Conservation (phyloP, 2,888 invertebrate genomes). For the Caenorhabditis sp. region DNA sequence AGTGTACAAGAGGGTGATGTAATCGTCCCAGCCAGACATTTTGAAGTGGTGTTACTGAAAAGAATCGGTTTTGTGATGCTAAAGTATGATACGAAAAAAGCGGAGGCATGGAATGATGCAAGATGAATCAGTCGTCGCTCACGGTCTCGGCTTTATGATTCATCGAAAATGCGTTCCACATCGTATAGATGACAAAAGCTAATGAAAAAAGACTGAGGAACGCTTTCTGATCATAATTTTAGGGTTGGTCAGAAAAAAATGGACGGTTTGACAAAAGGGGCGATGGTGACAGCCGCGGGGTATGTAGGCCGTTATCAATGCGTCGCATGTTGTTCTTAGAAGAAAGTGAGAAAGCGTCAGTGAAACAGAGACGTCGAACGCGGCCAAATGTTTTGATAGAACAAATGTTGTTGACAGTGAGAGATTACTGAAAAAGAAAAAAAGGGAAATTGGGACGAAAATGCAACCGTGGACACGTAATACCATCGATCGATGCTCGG, state of each 20-base stretch:
- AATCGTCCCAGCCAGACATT: constrained; percentile 82
- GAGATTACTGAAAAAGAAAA: constrained; percentile 2
- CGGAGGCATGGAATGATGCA: constrained; percentile 6
- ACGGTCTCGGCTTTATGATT: constrained; percentile 26
- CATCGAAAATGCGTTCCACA: constrained; percentile 13
- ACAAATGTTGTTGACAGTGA: background rate
- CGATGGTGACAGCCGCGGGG: constrained; percentile 48
- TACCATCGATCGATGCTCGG: constrained; percentile 60
- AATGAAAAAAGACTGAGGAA: constrained; percentile 4
- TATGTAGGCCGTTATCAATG: constrained; percentile 38
- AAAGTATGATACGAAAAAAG: constrained; percentile 12
- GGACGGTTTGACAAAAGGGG: background rate
- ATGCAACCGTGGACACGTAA: constrained; percentile 36
- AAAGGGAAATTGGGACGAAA: background rate
- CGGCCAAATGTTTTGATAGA: constrained; percentile 24
- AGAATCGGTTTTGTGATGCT: too few relatives aligned
- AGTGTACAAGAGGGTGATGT: constrained; percentile 74
- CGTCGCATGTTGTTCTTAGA: constrained; percentile 41
- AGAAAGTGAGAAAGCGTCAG: constrained; percentile 30
- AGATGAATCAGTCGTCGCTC: constrained; percentile 43
- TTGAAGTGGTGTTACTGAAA: constrained; percentile 33
- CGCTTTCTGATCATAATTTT: background rate
- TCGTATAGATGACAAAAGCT: background rate
- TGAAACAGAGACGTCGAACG: constrained; percentile 2
- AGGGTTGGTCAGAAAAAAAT: background rate